phyloP scores from a whole-genome alignment of 2,888 invertebrate species.

The Clanis bilineata region DNA sequence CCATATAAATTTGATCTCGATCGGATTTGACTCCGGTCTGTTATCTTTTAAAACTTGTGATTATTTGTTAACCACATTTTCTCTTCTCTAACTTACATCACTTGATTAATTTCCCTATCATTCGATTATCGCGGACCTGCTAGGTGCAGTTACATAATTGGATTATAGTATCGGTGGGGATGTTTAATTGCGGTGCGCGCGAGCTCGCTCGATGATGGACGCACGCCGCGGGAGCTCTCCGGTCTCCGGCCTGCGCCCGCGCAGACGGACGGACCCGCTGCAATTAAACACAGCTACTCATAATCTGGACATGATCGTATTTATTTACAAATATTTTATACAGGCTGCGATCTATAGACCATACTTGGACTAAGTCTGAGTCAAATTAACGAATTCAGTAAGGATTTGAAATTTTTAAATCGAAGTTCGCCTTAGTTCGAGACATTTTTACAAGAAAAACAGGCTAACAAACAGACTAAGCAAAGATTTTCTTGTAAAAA shows the following conservation, averaged over 20 bases:
- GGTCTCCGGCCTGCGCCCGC: slow-evolving; percentile 53
- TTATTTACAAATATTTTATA: not conserved
- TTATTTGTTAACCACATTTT: not conserved
- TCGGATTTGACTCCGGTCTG: too few relatives aligned
- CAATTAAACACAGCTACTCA: slow-evolving; percentile 48
- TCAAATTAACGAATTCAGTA: too few relatives aligned
- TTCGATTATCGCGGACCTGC: slow-evolving; percentile 44
- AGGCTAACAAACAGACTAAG: too few relatives aligned
- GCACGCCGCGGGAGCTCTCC: slow-evolving; percentile 68
- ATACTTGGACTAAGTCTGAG: too few relatives aligned
- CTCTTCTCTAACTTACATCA: not conserved
- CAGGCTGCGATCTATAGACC: too few relatives aligned
- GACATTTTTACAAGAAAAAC: too few relatives aligned
- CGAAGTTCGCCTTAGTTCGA: too few relatives aligned
- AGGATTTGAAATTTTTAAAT: too few relatives aligned
- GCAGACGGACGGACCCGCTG: slow-evolving; percentile 45
- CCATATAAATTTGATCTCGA: too few relatives aligned
- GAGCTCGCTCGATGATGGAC: slow-evolving; percentile 64
- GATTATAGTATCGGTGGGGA: slow-evolving; percentile 70
- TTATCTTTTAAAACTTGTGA: too few relatives aligned
- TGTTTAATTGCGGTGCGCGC: slow-evolving; percentile 71
- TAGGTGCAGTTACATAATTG: slow-evolving; percentile 71
- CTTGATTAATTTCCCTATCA: slow-evolving; percentile 21
- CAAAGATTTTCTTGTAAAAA: too few relatives aligned
- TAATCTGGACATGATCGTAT: slow-evolving; percentile 30